Conservation (phyloP, 2,113 vertebrate species). For the Phocoena phocoena region DNA sequence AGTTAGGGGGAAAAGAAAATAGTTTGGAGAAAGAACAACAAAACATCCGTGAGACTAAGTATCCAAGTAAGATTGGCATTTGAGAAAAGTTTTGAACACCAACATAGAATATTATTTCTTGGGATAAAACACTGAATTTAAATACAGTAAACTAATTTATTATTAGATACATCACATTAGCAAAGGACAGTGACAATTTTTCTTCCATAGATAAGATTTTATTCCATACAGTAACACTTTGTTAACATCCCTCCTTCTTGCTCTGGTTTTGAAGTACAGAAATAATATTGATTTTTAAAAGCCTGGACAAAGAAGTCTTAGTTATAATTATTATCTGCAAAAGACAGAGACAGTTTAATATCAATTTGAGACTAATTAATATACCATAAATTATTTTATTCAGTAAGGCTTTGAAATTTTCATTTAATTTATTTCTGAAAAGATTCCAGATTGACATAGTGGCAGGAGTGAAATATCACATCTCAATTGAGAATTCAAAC, state of each 20-base stretch:
- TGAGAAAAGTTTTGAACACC: neutral
- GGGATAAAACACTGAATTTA: neutral
- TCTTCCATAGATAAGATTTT: neutral
- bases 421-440: constrained; percentile 43
- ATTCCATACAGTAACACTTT: neutral
- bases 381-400: neutral
- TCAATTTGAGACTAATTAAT: constrained; percentile 30
- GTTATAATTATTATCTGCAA: constrained; percentile 3
- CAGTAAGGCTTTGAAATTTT: neutral
- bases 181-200: neutral
- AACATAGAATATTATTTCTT: neutral
- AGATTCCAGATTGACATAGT: neutral
- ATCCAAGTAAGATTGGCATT: neutral
- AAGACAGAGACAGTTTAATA: neutral
- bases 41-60: neutral
- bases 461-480: neutral
- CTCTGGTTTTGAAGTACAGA: neutral
- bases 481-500: constrained; percentile 27
- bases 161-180: neutral
- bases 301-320: neutral
- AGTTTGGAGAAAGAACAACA: neutral
- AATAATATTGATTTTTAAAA: constrained; percentile 6
- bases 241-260: neutral
- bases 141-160: neutral
- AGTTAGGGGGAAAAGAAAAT: neutral